Evolutionary conservation across 1,140 invertebrate genomes (phyloP).

Genomic region (Drosophila parabipectinata): DNA sequence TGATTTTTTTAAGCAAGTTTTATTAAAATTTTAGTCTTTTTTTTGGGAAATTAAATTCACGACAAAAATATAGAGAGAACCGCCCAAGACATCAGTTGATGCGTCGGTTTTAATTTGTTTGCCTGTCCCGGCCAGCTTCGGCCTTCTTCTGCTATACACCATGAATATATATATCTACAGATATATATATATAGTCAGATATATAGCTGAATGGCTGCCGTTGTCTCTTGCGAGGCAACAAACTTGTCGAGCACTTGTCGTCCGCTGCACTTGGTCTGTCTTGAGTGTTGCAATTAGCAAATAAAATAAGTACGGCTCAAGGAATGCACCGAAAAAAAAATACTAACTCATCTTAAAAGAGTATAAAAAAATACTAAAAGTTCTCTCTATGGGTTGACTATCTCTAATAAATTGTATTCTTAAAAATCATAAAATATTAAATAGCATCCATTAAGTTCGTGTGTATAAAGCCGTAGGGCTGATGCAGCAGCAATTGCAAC

Average conservation of each 20-base stretch:
- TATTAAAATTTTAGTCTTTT: background rate
- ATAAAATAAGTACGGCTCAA: constrained; percentile 74
- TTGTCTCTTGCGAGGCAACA: constrained; percentile 36
- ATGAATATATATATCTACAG: constrained; percentile 1
- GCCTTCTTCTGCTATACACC: constrained; percentile 22
- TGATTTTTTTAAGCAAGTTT: background rate
- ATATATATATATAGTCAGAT: constrained; percentile 4
- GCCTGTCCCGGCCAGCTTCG: constrained; percentile 25
- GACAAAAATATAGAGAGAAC: background rate
- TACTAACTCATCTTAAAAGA: background rate
- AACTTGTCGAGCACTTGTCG: constrained; percentile 72
- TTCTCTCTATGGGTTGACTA: no score
- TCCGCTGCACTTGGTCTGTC: constrained; percentile 54
- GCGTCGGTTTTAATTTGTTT: constrained; percentile 80
- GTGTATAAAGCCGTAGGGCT: background rate
- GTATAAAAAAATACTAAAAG: background rate
- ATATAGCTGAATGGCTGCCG: constrained; percentile 28
- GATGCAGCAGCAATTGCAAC: constrained; percentile 15
- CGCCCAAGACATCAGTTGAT: constrained; percentile 30
- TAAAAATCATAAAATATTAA: no score
- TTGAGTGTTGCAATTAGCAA: constrained; percentile 80
- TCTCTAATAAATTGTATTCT: no score
- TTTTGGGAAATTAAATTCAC: background rate
- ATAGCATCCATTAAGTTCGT: background rate
- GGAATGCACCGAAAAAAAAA: constrained; percentile 23